Evolutionary conservation across 2,888 invertebrate genomes (phyloP).

Genomic region (Adelphocoris suturalis): DNA sequence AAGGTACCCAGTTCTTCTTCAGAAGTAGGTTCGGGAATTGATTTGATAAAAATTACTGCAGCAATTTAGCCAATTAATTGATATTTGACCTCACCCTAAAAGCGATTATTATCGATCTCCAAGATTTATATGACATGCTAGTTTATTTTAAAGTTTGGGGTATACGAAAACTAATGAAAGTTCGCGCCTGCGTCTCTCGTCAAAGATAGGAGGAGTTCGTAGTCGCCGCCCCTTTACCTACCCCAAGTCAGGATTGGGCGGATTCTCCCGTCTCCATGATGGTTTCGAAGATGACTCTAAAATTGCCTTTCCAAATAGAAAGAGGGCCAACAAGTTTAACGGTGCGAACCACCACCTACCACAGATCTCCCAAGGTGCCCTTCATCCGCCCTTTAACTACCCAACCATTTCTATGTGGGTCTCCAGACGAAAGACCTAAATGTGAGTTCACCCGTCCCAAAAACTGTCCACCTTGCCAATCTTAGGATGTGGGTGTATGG

Average conservation of each 20-base stretch:
- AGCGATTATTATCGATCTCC: too few species aligned
- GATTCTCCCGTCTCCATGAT: slow-evolving; percentile 21
- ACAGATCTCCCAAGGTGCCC: slow-evolving; percentile 6
- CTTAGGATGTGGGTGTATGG: not conserved
- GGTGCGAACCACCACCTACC: slow-evolving; percentile 9
- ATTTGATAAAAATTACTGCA: too few species aligned
- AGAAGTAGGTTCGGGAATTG: too few species aligned
- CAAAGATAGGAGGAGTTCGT: slow-evolving; percentile 33
- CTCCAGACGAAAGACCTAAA: slow-evolving; percentile 50
- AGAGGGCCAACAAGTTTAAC: slow-evolving; percentile 27
- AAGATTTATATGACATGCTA: too few species aligned
- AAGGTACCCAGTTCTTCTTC: too few species aligned
- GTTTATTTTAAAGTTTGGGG: not conserved
- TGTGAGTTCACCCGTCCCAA: slow-evolving; percentile 40
- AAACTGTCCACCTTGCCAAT: slow-evolving; percentile 39
- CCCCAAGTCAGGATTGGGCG: slow-evolving; percentile 40
- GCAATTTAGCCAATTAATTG: too few species aligned
- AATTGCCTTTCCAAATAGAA: slow-evolving; percentile 51
- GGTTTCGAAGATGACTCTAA: slow-evolving; percentile 29
- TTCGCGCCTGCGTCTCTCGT: slow-evolving; percentile 1
- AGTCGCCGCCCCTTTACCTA: slow-evolving; percentile 42
- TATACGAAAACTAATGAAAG: not conserved
- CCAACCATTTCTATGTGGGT: slow-evolving; percentile 52
- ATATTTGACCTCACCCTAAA: too few species aligned
- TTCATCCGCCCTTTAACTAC: slow-evolving; percentile 42